Evolutionary conservation across 2,113 vertebrate genomes (phyloP), one percentile per base, ranked within the genome.

Genomic region (Ammodramus savannarum): DNA sequence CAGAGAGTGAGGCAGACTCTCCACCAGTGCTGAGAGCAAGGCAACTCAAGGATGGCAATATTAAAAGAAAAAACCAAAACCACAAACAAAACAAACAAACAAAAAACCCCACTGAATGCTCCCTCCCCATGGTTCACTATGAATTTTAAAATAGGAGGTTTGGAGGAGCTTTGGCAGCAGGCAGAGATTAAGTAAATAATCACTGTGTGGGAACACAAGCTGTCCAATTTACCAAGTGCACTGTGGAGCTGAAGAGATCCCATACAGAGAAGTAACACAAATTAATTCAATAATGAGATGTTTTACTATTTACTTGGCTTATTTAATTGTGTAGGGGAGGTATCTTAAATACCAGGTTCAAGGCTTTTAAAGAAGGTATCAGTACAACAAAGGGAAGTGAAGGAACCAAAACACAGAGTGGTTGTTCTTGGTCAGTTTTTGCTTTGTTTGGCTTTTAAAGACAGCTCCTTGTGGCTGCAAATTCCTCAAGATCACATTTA

Each of bases 151-250:
- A 80, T 5, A 77, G 49, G 79, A 89, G 87, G 48, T 93, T 63
- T 91, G 84, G 77, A 87, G 73, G 52, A 55, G 61, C 68, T 87
- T 72, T 91, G 81, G 80, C 87, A 94, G 87, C n/a, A 94, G 58
- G 49, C 23, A 89, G 65, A 91, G 71, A 72, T 67, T 49, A 54
- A 94, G 90, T 69, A 94, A 90, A 87, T 27, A 91, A 88, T 71
- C 58, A 43, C 32, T 46, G 43, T 75, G 52, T 89, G 88, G 79
- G 89, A 95, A 88, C 38, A 80, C 8, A 62, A 38, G 55, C 49
- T 73, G 76, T 72, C 38, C 18, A 54, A 68, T 67, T 73, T 51
- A 90, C 72, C 67, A 66, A 46, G 31, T 36, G 59, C 23, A 62
- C 79, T 51, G 67, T 0, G 52, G n/a, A 88, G 72, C 43, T 43